phyloP scores from a whole-genome alignment of 2,888 invertebrate species.

The Oscheius sp. region DNA sequence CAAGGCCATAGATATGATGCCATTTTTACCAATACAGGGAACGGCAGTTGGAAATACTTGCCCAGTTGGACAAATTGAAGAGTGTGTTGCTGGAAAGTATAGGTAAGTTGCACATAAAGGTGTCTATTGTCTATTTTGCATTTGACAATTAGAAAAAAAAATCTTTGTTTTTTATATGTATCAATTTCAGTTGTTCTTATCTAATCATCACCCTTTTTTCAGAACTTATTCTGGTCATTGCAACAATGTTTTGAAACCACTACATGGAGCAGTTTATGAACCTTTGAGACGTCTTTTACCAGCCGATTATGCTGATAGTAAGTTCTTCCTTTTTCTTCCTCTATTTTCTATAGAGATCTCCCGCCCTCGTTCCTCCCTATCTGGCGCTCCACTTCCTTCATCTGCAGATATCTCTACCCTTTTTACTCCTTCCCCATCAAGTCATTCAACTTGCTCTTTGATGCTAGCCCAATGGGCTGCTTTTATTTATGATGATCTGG shows the following conservation, averaged over 20 bases:
- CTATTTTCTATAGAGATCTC: constrained; percentile 39
- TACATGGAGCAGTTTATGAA: constrained; percentile 66
- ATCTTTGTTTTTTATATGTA: no score
- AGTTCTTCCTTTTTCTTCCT: background rate
- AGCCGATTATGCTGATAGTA: constrained; percentile 65
- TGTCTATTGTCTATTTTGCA: no score
- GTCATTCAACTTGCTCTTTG: constrained; percentile 78
- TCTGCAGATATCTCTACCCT: constrained; percentile 45
- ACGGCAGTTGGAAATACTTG: constrained; percentile 60
- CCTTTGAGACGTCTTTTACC: constrained; percentile 62
- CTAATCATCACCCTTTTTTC: no score
- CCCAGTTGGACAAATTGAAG: constrained; percentile 64
- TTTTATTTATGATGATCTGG: constrained; percentile 68
- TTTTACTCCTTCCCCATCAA: constrained; percentile 43
- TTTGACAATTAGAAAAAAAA: background rate
- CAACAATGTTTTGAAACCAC: constrained; percentile 69
- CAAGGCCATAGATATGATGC: constrained; percentile 25
- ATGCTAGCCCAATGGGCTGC: constrained; percentile 76
- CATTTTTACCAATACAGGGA: constrained; percentile 40
- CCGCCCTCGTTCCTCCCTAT: constrained; percentile 36
- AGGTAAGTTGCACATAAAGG: constrained; percentile 29
- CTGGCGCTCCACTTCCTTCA: constrained; percentile 49
- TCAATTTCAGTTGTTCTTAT: no score
- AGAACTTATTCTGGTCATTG: constrained; percentile 69
- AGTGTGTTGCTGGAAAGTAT: constrained; percentile 67